Base-by-base conservation (phyloP, 2,888 invertebrate species). In the Standfussiana lucernea region DNA sequence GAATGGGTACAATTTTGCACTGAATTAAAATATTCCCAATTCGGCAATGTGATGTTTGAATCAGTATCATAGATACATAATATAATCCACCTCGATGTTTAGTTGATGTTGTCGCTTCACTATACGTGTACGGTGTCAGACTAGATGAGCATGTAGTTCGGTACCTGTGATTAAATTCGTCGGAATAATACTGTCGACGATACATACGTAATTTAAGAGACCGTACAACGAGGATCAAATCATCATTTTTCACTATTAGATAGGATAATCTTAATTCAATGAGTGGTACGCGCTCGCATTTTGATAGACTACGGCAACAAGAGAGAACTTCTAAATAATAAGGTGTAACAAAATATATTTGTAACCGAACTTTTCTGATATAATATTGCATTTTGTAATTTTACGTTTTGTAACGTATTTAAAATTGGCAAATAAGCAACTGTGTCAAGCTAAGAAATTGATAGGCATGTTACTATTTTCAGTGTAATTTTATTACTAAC, bases 81-180 rank as follows among this genome's bases (percentile, higher is more conserved):
- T 79, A 86, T 79, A 86, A 84, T 86, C 91, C 89, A 90, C 92
- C 87, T 96, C 90, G 93, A 91, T 95, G 95, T 95, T 96, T 95
- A 96, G 96, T 96, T 95, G 95, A 92, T 95, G 96, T 96, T 95
- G 95, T 95, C 90, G 95, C 95, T 95, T 95, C 90, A 89, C 81
- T 79, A 92, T 85, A 85, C 80, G 79, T 93, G 92, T 94, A 90
- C 91, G 89, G 91, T 94, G 93, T 94, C 93, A 88, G 89, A 91
- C 89, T 95, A 95, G 93, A 91, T 92, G 92, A 91, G 89, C 93
- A 91, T 91, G 88, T 95, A 95, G 95, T 92, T 92, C 90, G 90
- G 90, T 93, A 92, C 90, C 89, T 90, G 86, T 92, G 90, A 89
- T 92, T 89, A 91, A 90, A 85, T 89, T 89, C 79, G 90, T 91